phyloP scores from a whole-genome alignment of 1,140 invertebrate species.

The Ephestia elutella region DNA sequence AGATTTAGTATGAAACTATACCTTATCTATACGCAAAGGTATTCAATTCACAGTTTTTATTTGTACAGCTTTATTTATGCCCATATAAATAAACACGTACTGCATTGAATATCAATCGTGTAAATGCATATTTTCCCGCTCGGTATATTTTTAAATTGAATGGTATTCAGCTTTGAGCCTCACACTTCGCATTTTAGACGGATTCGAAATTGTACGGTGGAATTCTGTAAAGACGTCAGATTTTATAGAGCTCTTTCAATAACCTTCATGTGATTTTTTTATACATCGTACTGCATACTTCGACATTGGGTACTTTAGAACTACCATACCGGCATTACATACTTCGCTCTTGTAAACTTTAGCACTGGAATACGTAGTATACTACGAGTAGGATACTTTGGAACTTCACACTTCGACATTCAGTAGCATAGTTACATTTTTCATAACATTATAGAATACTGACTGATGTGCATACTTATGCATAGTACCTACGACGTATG shows the following conservation, averaged over 20 bases:
- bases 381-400: too few species aligned
- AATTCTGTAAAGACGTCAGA: conserved; percentile 2
- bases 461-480: too few species aligned
- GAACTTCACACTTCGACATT: too few species aligned
- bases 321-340: too few species aligned
- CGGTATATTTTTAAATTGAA: neutral
- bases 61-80: neutral
- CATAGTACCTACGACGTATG: too few species aligned
- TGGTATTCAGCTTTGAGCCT: conserved; percentile 1
- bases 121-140: neutral
- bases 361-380: too few species aligned
- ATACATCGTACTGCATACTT: neutral
- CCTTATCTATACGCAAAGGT: too few species aligned
- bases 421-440: too few species aligned
- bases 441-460: too few species aligned
- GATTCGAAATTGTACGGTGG: neutral
- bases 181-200: neutral
- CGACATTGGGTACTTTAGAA: too few species aligned
- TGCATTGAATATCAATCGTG: neutral
- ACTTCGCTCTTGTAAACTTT: too few species aligned
- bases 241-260: conserved; percentile 2
- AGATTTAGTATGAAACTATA: too few species aligned
- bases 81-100: neutral
- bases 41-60: neutral
- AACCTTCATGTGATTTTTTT: conserved; percentile 4